Conservation (phyloP, 2,797 vertebrate species). For the Eleutherodactylus coqui region DNA sequence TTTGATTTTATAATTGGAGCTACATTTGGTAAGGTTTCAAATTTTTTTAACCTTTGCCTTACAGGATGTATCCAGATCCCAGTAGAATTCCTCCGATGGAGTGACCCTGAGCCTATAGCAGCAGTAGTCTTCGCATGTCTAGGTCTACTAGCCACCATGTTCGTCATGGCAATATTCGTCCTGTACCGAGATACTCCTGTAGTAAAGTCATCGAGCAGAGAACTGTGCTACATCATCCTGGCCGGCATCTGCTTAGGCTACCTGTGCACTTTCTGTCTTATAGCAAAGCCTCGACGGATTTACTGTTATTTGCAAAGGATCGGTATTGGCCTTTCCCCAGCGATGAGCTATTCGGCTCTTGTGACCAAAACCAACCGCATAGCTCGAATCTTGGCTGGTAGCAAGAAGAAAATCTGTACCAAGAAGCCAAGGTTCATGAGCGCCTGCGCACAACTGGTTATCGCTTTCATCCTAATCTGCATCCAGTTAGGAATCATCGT, state of each 20-base stretch:
- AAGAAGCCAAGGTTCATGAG: constrained; percentile 99
- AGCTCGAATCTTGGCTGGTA: constrained; percentile 96
- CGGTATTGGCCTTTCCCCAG: constrained; percentile 94
- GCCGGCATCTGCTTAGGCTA: constrained; percentile 96
- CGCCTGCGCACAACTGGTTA: constrained; percentile 96
- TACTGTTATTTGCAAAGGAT: constrained; percentile 96
- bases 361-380: constrained; percentile 98
- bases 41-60: neutral
- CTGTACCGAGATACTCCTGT: constrained; percentile 95
- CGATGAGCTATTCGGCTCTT: constrained; percentile 97
- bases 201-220: constrained; percentile 96
- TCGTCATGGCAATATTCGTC: constrained; percentile 92
- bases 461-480: constrained; percentile 93
- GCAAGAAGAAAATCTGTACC: constrained; percentile 99
- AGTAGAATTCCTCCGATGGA: constrained; percentile 94
- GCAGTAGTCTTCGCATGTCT: constrained; percentile 96
- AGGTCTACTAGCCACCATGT: constrained; percentile 92
- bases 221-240: constrained; percentile 97
- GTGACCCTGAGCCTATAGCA: constrained; percentile 95
- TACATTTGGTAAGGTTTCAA: neutral
- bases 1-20: neutral
- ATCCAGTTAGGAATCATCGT: constrained; percentile 96
- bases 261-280: constrained; percentile 95
- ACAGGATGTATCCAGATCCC: constrained; percentile 93
- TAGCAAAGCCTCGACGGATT: constrained; percentile 90